Conservation (phyloP, 2,113 vertebrate species). For the Barbus barbus region DNA sequence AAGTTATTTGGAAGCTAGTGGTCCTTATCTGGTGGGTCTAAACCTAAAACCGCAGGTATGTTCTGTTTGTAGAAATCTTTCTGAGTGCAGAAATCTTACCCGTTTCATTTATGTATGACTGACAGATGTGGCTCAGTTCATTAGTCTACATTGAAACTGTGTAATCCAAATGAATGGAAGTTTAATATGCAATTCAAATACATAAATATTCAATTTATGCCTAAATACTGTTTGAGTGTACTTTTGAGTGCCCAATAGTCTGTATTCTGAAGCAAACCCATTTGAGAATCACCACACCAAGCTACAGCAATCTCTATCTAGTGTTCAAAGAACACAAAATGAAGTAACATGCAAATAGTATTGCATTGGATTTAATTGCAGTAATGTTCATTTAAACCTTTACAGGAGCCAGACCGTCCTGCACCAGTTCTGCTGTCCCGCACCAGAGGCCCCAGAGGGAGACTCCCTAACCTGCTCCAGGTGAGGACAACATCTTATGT, state of each 20-base stretch:
- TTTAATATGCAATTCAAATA: no score
- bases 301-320: neutral
- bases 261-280: neutral
- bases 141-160: no score
- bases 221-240: neutral
- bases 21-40: neutral
- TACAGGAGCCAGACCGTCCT: conserved; percentile 94
- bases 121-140: no score
- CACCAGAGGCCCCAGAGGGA: conserved; percentile 87
- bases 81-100: no score
- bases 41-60: neutral
- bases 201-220: no score
- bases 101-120: no score
- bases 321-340: neutral
- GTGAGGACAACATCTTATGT: conserved; percentile 60
- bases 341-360: neutral
- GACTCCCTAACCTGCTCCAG: conserved; percentile 69
- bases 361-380: neutral
- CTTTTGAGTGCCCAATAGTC: neutral
- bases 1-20: no score
- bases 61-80: neutral
- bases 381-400: neutral
- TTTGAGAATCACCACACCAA: neutral
- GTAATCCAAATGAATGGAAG: no score
- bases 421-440: conserved; percentile 98